A percentile compares a stretch with the other conserved stretches of the same genome.
These are phyloP conservation scores for Eupithecia dodoneata DNA, from an alignment of 2,888 invertebrate genomes.

Conservation along the genomic window DNA sequence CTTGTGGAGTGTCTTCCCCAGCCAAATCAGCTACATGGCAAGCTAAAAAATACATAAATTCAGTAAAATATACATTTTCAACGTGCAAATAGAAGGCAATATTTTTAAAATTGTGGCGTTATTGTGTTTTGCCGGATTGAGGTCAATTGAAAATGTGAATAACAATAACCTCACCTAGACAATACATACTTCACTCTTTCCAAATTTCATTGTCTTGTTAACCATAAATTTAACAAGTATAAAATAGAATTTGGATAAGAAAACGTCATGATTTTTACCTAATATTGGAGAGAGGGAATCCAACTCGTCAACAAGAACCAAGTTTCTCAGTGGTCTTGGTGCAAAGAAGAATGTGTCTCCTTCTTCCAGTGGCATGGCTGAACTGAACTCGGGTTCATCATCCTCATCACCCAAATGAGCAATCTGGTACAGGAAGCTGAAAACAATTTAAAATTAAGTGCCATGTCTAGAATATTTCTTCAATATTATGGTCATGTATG, in stretches of 20 bases:
- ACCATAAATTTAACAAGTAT: conserved; percentile 28
- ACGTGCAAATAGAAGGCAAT: not conserved
- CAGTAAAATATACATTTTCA: not conserved
- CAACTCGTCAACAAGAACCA: conserved; percentile 98
- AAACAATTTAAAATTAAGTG: conserved; percentile 43
- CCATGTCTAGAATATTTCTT: not conserved
- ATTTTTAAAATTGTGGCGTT: not conserved
- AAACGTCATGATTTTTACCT: conserved; percentile 74
- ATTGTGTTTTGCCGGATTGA: conserved; percentile 33
- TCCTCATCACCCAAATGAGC: conserved; percentile 99
- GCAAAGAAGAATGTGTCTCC: conserved; percentile 99
- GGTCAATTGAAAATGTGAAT: conserved; percentile 30
- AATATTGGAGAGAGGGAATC: conserved; percentile 97
- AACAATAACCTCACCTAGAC: conserved; percentile 35
- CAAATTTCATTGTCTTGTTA: conserved; percentile 33
- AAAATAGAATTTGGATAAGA: conserved; percentile 27
- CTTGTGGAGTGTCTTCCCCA: conserved; percentile 99
- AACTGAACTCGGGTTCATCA: conserved; percentile 99
- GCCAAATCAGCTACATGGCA: conserved; percentile 96
- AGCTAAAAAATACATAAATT: conserved; percentile 68
- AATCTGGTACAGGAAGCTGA: conserved; percentile 98
- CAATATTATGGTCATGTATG: not conserved
- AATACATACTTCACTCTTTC: conserved; percentile 32
- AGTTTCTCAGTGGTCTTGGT: conserved; percentile 95
- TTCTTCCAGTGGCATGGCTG: conserved; percentile 98